Conservation (phyloP, 53 echinoderm and acorn worm species). For the Luidia sarsii region DNA sequence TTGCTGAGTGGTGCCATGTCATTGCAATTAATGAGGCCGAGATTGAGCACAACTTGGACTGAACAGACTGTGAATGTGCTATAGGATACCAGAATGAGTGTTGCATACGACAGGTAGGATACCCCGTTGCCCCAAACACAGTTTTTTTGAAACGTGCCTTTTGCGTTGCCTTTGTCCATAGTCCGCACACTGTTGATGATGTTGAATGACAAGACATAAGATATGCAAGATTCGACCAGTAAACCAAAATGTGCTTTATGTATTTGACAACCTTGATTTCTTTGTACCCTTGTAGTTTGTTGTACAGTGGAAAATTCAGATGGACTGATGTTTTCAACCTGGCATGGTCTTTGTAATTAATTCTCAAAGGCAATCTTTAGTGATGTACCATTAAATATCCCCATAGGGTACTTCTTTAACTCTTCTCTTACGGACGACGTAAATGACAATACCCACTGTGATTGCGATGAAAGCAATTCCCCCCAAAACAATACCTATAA, state of each 20-base stretch:
- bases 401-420: neutral
- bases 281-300: neutral
- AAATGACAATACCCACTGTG: neutral
- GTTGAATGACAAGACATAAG: no score
- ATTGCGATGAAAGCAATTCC: neutral
- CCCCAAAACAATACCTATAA: neutral
- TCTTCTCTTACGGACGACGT: neutral
- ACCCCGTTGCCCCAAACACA: no score
- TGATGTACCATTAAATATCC: neutral
- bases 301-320: neutral
- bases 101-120: no score
- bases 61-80: no score
- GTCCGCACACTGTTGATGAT: no score
- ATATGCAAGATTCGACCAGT: neutral
- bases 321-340: neutral
- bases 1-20: no score
- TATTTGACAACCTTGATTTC: neutral
- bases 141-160: no score
- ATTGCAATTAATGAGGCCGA: no score
- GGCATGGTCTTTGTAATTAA: neutral
- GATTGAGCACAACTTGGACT: no score
- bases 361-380: neutral
- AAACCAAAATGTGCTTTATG: neutral
- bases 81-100: no score
- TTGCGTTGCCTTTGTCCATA: no score